Conservation (phyloP, 1,140 invertebrate species). For the Semibalanus balanoides region DNA sequence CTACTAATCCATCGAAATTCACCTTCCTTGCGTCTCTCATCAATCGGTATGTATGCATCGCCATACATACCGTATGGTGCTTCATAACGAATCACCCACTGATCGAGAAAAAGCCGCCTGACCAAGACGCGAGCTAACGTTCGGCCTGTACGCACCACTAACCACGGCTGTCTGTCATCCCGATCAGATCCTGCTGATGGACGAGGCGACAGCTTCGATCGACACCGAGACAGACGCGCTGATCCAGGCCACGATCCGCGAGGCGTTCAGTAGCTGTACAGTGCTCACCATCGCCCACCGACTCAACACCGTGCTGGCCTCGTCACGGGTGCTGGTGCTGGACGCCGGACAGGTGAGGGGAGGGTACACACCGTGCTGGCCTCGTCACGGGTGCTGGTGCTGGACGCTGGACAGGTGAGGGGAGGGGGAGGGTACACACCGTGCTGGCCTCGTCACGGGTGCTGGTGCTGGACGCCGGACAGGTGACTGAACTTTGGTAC, state of each 20-base stretch:
- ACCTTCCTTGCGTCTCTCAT: too few species aligned
- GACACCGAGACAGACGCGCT: slow-evolving; percentile 43
- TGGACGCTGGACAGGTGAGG: slow-evolving; percentile 30
- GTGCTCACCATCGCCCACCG: slow-evolving; percentile 41
- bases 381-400: slow-evolving; percentile 15
- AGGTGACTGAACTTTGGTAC: too few species aligned
- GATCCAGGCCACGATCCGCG: slow-evolving; percentile 49
- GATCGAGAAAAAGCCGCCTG: too few species aligned
- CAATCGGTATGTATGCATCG: too few species aligned
- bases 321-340: slow-evolving; percentile 16
- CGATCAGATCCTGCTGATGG: slow-evolving; percentile 32
- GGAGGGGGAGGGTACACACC: too few species aligned
- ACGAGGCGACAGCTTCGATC: slow-evolving; percentile 42
- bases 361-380: slow-evolving; percentile 34
- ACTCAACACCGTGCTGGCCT: slow-evolving; percentile 15
- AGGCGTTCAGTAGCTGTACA: slow-evolving; percentile 36
- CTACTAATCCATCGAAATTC: too few species aligned
- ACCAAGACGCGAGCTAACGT: too few species aligned
- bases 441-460: slow-evolving; percentile 13
- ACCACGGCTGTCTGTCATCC: too few species aligned
- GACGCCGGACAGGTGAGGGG: slow-evolving; percentile 35
- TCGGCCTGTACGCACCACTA: too few species aligned
- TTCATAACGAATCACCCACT: too few species aligned
- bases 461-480: slow-evolving; percentile 23
- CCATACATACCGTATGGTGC: too few species aligned